Evolutionary conservation across 2,113 vertebrate species (phyloP), one percentile per base, ranked within the genome.

Genomic region (Istiophorus platypterus): DNA sequence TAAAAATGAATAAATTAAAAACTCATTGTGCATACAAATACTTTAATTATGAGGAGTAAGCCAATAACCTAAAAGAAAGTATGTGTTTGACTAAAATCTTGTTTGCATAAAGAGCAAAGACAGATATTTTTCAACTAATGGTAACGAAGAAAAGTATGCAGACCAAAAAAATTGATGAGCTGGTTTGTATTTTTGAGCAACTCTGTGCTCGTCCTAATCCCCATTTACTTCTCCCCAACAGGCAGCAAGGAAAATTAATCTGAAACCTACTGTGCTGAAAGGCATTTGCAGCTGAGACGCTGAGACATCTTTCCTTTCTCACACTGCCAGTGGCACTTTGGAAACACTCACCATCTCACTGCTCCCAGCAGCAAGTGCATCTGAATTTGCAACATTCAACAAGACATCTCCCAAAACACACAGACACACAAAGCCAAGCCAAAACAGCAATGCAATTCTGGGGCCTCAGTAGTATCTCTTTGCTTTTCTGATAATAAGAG

Each of bases 221-320:
- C 69, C 76, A 69, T 83, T 78, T 82, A 79, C 78, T 72, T 76
- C 77, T 56, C 84, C 91, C 84, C 87, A 90, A 86, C 80, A 92
- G 90, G 91, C 88, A 89, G 85, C 86, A 81, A 59, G 74, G 87
- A 82, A 91, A 92, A 92, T 92, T 89, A 91, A 93, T 93, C 89
- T 91, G 90, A 88, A 92, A 81, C 85, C 87, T 65, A 85, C 89
- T 82, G 90, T 57, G 89, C 87, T 88, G 81, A 82, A 63, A 90
- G 88, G 72, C 52, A 51, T 82, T 79, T 87, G 84, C 88, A 88
- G 76, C 88, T 79, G 86, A 91, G 91, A 88, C 87, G 74, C 90
- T 79, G 86, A 91, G 91, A 88, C 88, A 81, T 87, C 72, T 85
- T 67, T 87, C 80, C 82, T 81, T 86, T 88, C 88, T 89, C 85